phyloP scores from a whole-genome alignment of 2,888 invertebrate genomes.

The Lithophane socia region DNA sequence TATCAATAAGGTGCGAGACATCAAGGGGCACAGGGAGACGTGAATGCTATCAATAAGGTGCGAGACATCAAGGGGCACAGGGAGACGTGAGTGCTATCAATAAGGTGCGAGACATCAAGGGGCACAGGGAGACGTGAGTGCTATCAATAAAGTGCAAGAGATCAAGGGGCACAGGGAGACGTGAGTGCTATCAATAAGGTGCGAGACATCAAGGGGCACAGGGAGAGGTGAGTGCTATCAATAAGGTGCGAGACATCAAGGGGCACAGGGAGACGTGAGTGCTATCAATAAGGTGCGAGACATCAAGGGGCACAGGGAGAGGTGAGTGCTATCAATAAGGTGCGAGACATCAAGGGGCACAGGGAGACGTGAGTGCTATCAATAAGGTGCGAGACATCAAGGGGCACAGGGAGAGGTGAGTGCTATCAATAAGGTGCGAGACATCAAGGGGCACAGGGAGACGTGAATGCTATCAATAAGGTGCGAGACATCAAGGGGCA shows the following conservation, averaged over 20 bases:
- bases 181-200: constrained; percentile 87
- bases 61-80: constrained; percentile 94
- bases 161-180: constrained; percentile 91
- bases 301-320: constrained; percentile 91
- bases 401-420: constrained; percentile 86
- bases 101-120: constrained; percentile 95
- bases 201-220: constrained; percentile 94
- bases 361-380: constrained; percentile 48
- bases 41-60: constrained; percentile 87
- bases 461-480: constrained; percentile 80
- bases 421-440: constrained; percentile 91
- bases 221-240: too few relatives aligned
- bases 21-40: constrained; percentile 91
- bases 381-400: constrained; percentile 94
- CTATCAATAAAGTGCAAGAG: constrained; percentile 92
- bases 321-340: constrained; percentile 82
- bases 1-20: constrained; percentile 93
- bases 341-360: constrained; percentile 94
- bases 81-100: too few relatives aligned
- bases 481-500: constrained; percentile 95
- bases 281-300: constrained; percentile 92
- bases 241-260: constrained; percentile 94
- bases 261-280: constrained; percentile 85
- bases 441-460: constrained; percentile 92
- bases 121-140: constrained; percentile 82